phyloP scores from a whole-genome alignment of 2,888 invertebrate species.

The Thumatha senex region DNA sequence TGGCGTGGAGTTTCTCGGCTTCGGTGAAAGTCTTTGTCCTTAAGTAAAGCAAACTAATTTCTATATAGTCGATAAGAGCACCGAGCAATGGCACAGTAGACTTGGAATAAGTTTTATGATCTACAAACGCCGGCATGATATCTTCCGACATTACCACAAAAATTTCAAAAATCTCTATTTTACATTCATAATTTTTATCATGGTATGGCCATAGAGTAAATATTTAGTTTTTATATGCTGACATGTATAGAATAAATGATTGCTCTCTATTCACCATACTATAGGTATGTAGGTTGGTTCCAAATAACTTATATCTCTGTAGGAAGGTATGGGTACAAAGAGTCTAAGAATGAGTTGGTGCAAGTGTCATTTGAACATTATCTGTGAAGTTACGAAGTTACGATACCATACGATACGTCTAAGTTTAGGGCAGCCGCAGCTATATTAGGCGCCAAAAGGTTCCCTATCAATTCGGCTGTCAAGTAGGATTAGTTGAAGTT shows the following conservation, averaged over 20 bases:
- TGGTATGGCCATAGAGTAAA: neutral
- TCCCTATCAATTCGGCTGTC: too few relatives aligned
- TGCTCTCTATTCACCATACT: too few relatives aligned
- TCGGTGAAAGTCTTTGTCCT: constrained; percentile 49
- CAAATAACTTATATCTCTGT: neutral
- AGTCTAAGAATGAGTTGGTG: too few relatives aligned
- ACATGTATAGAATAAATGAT: neutral
- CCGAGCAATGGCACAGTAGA: constrained; percentile 64
- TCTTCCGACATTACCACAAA: constrained; percentile 1
- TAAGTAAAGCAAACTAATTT: constrained; percentile 60
- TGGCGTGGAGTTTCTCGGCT: constrained; percentile 56
- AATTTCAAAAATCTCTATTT: neutral
- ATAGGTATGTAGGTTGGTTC: too few relatives aligned
- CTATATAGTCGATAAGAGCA: constrained; percentile 65
- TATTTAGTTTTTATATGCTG: neutral
- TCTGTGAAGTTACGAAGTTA: too few relatives aligned
- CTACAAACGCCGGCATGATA: constrained; percentile 14
- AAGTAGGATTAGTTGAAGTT: too few relatives aligned
- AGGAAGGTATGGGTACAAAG: too few relatives aligned
- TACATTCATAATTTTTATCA: constrained; percentile 3
- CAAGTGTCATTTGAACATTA: too few relatives aligned
- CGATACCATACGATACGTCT: too few relatives aligned
- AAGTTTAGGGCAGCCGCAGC: too few relatives aligned
- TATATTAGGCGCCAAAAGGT: too few relatives aligned
- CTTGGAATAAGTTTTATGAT: constrained; percentile 62